Evolutionary conservation across 2,113 vertebrate genomes (phyloP).

Genomic region (Pongo pygmaeus): DNA sequence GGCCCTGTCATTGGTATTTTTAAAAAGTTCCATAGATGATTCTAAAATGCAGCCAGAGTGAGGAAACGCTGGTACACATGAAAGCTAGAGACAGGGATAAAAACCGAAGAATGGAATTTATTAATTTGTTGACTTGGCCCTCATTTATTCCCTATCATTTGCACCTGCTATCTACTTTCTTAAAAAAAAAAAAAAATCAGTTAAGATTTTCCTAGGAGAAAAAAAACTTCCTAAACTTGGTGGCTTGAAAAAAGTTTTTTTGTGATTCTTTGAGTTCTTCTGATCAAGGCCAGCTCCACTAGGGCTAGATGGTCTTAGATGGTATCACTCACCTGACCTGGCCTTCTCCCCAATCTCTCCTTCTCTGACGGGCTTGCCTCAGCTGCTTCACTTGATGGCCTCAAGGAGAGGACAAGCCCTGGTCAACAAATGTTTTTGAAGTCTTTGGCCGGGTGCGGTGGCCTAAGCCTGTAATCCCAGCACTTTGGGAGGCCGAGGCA

Average conservation of each 20-base stretch:
- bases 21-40: background rate
- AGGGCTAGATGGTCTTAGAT: background rate
- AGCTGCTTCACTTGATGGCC: background rate
- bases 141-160: background rate
- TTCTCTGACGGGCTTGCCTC: background rate
- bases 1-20: background rate
- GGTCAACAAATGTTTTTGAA: background rate
- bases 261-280: background rate
- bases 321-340: accelerated
- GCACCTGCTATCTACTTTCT: background rate
- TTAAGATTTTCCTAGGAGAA: background rate
- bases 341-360: background rate
- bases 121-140: background rate
- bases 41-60: background rate
- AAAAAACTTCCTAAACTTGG: background rate
- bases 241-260: background rate
- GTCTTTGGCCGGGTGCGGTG: background rate
- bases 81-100: background rate
- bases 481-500: accelerated
- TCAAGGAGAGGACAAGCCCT: background rate
- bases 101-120: background rate
- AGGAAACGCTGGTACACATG: background rate
- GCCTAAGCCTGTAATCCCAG: too few species aligned
- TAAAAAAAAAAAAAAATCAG: background rate
- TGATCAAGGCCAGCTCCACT: background rate